phyloP scores from a whole-genome alignment of 1,140 invertebrate species.

The Archivesica marissinica region DNA sequence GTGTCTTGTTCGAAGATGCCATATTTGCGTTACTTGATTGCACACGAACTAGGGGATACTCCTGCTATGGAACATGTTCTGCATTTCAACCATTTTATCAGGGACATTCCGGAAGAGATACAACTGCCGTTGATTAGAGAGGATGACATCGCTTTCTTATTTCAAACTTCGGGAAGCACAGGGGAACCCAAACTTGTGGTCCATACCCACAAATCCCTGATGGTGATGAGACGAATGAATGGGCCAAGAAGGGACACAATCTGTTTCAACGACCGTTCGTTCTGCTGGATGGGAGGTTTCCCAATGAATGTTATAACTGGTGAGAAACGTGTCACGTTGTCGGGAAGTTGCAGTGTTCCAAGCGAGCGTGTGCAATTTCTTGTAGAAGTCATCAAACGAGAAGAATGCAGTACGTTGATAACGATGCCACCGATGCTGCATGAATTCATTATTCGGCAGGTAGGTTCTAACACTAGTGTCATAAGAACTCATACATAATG shows the following conservation, averaged over 20 bases:
- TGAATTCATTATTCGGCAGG: neutral
- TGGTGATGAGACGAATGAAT: neutral
- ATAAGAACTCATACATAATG: neutral
- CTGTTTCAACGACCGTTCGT: neutral
- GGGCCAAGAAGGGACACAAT: neutral
- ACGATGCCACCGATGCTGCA: neutral
- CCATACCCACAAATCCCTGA: neutral
- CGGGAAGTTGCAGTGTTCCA: neutral
- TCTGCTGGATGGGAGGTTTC: constrained; percentile 7
- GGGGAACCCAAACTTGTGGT: neutral
- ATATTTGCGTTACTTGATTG: neutral
- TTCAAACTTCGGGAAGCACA: constrained; percentile 30
- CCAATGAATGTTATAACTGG: neutral
- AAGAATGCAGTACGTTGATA: neutral
- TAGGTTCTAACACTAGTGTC: neutral
- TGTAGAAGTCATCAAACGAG: neutral
- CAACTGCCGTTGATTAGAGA: neutral
- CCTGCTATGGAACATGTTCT: neutral
- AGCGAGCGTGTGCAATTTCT: neutral
- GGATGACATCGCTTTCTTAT: constrained; percentile 3
- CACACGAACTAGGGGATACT: neutral
- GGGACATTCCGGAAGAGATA: neutral
- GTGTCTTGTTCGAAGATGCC: neutral
- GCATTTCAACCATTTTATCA: neutral
- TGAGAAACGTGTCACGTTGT: neutral